Evolutionary conservation across 1,140 invertebrate genomes (phyloP).

Genomic region (Pristionchus pacificus): DNA sequence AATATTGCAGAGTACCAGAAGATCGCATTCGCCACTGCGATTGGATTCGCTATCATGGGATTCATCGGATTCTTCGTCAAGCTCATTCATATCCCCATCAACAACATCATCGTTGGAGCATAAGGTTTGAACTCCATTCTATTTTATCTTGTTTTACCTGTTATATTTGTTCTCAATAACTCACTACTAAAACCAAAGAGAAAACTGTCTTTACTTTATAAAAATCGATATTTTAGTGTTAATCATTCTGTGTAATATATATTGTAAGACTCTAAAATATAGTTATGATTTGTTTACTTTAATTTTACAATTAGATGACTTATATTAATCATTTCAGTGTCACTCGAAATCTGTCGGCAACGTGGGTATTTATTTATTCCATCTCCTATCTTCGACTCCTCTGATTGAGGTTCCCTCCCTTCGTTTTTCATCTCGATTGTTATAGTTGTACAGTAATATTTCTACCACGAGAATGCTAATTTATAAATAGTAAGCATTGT

Average conservation of each 20-base stretch:
- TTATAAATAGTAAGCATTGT: too few relatives aligned
- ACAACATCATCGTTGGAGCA: conserved; percentile 87
- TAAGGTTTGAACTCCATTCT: conserved; percentile 8
- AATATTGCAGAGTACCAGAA: conserved; percentile 91
- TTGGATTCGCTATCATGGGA: conserved; percentile 99
- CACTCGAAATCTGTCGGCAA: too few relatives aligned
- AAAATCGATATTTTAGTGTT: conserved; percentile 2
- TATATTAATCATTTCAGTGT: too few relatives aligned
- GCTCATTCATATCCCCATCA: conserved; percentile 98
- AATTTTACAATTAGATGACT: too few relatives aligned
- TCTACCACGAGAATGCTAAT: too few relatives aligned
- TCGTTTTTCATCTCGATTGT: too few relatives aligned
- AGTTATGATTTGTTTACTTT: too few relatives aligned
- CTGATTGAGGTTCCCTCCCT: too few relatives aligned
- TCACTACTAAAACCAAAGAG: not conserved
- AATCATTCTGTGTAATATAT: not conserved
- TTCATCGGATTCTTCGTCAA: conserved; percentile 99
- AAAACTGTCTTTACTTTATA: not conserved
- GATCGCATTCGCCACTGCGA: conserved; percentile 97
- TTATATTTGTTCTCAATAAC: conserved; percentile 1
- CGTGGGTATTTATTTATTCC: too few relatives aligned
- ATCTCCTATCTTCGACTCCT: too few relatives aligned
- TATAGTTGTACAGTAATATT: too few relatives aligned
- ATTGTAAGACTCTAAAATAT: too few relatives aligned
- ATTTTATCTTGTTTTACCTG: not conserved